These are phyloP conservation scores for Aphaenogaster ashmeadi DNA, from an alignment of 1,140 invertebrate species.

Conservation along the genomic window DNA sequence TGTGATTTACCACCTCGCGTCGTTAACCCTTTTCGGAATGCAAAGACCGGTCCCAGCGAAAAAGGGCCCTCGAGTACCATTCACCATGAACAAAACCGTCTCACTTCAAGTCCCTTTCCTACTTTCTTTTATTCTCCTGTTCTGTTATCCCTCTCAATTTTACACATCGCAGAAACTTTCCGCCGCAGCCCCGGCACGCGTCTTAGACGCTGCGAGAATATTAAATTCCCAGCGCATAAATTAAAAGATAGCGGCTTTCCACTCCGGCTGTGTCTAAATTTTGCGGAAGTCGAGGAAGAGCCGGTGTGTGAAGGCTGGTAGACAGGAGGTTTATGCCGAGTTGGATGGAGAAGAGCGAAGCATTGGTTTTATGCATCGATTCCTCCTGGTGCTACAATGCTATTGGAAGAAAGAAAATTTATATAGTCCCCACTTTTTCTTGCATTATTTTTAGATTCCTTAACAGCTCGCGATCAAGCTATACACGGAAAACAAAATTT, in stretches of 20 bases:
- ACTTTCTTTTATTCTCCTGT: constrained; percentile 22
- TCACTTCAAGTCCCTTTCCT: constrained; percentile 11
- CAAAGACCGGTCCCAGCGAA: constrained; percentile 71
- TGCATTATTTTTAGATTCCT: not conserved
- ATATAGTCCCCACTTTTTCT: not conserved
- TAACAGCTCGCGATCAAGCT: not conserved
- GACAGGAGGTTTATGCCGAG: not conserved
- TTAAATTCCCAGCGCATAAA: constrained; percentile 86
- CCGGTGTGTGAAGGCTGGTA: constrained; percentile 18
- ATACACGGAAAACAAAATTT: too few species aligned
- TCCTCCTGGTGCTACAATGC: not conserved
- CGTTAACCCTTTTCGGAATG: constrained; percentile 79
- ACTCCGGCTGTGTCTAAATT: constrained; percentile 81
- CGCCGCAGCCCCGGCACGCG: constrained; percentile 74
- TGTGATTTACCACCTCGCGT: constrained; percentile 49
- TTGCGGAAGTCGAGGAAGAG: constrained; percentile 57
- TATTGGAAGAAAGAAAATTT: constrained; percentile 9
- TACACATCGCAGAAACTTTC: constrained; percentile 67
- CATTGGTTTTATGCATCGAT: constrained; percentile 20
- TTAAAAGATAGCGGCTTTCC: constrained; percentile 85
- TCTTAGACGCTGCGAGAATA: constrained; percentile 82
- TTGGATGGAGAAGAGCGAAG: not conserved
- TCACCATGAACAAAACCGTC: constrained; percentile 25
- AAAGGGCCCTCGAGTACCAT: constrained; percentile 75
- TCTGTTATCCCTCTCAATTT: constrained; percentile 47